Evolutionary conservation across 1,140 invertebrate species (phyloP), one percentile per base, ranked within the genome.

Genomic region (Pseudoatta argentina): DNA sequence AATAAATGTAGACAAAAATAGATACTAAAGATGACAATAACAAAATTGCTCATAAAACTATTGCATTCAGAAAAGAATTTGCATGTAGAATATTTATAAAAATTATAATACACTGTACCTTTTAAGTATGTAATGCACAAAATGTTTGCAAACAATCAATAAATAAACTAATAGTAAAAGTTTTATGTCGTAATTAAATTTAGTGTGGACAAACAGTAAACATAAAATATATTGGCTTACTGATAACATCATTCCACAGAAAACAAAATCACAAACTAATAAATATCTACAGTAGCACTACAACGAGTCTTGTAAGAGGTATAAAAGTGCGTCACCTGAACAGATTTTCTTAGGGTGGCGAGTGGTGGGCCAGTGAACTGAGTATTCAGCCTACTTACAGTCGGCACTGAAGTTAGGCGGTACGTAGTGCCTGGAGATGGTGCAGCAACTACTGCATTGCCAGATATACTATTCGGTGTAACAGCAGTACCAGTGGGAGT

Each of bases 301-400:
- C 94, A 94, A 94, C 92, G 94, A 95, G 94, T 95, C 95, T 95
- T 92, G 92, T 93, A 95, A 88, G 92, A 95, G 94, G 93, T 94
- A 94, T 93, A 90, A 94, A 89, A 93, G 89, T 94, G 94, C 94
- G 93, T 95, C 94, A 95, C 94, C 95, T 95, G 95, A 94, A 95
- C 91, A 86, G 95, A 92, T 93, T 95, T 96, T 96, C 96, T 96
- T 93, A 96, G 95, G 93, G 96, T 96, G 93, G 95, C 92, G 94
- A 96, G 95, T 94, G 95, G 94, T 94, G 95, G 95, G 76, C 95
- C 96, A 94, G 96, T 95, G 94, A 96, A 96, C 96, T 96, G 95
- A 91, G 95, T 93, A 88, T 95, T 95, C 92, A 95, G 95, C 95
- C 94, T 95, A 94, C 95, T 96, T 95, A 96, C 96, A 89, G 95